Conservation (phyloP, 2,888 invertebrate species). For the Cynaeus angustus region DNA sequence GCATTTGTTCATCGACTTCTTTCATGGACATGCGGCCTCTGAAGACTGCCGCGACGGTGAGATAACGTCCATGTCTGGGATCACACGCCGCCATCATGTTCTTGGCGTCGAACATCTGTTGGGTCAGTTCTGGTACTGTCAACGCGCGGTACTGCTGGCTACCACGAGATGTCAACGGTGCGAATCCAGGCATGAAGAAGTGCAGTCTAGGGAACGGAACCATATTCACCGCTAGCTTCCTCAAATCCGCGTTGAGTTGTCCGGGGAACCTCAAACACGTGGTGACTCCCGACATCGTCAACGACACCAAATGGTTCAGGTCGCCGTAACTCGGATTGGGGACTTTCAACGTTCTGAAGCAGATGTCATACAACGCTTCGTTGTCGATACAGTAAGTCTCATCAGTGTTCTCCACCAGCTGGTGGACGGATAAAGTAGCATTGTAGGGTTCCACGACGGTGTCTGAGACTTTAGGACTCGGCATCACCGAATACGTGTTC, state of each 20-base stretch:
- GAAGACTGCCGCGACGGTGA: constrained; percentile 83
- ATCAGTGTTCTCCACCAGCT: constrained; percentile 91
- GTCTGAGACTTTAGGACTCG: constrained; percentile 85
- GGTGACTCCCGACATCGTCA: constrained; percentile 91
- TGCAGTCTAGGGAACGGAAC: constrained; percentile 97
- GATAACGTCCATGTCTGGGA: constrained; percentile 80
- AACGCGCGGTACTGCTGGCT: constrained; percentile 84
- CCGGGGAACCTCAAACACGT: constrained; percentile 92
- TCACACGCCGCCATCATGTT: constrained; percentile 88
- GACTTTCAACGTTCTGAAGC: constrained; percentile 91
- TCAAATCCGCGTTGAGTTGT: constrained; percentile 93
- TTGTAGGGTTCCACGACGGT: constrained; percentile 91
- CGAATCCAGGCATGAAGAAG: constrained; percentile 98
- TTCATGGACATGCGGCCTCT: constrained; percentile 85
- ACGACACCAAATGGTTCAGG: constrained; percentile 89
- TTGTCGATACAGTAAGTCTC: constrained; percentile 92
- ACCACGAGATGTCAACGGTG: constrained; percentile 91
- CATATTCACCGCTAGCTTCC: constrained; percentile 96
- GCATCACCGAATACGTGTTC: constrained; percentile 89
- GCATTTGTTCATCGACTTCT: constrained; percentile 85
- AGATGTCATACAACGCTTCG: constrained; percentile 87
- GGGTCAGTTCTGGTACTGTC: constrained; percentile 84
- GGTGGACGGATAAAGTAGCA: constrained; percentile 89
- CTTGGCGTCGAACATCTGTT: constrained; percentile 86
- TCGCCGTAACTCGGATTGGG: constrained; percentile 92